Evolutionary conservation across 2,888 invertebrate species (phyloP).

Genomic region (Agrypnus murinus): DNA sequence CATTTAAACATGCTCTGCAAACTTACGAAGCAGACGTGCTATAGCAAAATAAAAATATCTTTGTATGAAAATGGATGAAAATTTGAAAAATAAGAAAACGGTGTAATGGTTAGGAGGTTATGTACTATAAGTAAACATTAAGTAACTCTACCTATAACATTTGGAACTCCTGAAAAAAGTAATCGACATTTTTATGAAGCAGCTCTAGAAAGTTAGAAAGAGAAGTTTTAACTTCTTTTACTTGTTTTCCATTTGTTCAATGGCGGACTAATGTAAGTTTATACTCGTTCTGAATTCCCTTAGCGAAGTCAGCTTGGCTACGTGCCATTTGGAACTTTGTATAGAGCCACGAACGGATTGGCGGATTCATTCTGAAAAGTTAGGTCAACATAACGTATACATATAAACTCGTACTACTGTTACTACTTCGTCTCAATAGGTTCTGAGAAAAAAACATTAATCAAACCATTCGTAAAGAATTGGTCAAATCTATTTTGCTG

Average conservation of each 20-base stretch:
- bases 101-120: not conserved
- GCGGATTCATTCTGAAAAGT: conserved; percentile 18
- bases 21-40: not conserved
- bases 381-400: conserved; percentile 10
- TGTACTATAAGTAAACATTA: not conserved
- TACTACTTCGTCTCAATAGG: no score
- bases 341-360: conserved; percentile 22
- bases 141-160: conserved; percentile 11
- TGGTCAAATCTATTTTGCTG: no score
- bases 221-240: conserved; percentile 42
- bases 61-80: not conserved
- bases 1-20: not conserved
- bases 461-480: no score
- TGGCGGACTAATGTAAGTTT: conserved; percentile 44
- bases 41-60: no score
- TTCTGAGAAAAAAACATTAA: no score
- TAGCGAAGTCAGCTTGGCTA: conserved; percentile 38
- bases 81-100: conserved; percentile 1
- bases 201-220: conserved; percentile 28
- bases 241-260: conserved; percentile 39
- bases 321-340: conserved; percentile 40
- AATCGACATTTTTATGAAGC: conserved; percentile 38
- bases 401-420: no score
- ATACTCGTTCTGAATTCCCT: conserved; percentile 42
- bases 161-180: conserved; percentile 16